These are phyloP conservation scores for Apteryx owenii DNA, from an alignment of 2,113 vertebrate species.

Conservation along the genomic window DNA sequence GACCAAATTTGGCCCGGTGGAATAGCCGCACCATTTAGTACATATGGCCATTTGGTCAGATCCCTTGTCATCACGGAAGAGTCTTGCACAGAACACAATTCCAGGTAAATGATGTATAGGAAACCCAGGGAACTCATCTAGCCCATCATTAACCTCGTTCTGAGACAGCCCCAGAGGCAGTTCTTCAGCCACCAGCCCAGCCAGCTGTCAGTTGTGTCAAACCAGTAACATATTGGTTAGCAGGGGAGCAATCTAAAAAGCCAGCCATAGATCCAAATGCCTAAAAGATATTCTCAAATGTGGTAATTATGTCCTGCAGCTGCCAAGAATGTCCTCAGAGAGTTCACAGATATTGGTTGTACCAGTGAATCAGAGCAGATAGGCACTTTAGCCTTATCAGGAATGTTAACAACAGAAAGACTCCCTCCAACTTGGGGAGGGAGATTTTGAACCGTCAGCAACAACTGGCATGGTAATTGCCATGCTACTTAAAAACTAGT, in stretches of 20 bases:
- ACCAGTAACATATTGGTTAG: conserved; percentile 76
- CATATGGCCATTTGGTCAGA: conserved; percentile 36
- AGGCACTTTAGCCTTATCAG: conserved; percentile 9
- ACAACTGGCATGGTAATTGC: background rate
- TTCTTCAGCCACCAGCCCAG: conserved; percentile 75
- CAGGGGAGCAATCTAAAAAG: conserved; percentile 78
- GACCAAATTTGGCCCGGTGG: conserved; percentile 45
- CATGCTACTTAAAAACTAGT: background rate
- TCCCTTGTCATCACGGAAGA: conserved; percentile 38
- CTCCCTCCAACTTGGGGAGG: conserved; percentile 47
- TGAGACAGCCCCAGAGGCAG: conserved; percentile 78
- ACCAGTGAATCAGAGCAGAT: conserved; percentile 67
- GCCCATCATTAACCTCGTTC: conserved; percentile 79
- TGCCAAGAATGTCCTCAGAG: conserved; percentile 76
- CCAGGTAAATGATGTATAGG: conserved; percentile 75
- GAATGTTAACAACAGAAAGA: conserved; percentile 20
- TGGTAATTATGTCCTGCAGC: conserved; percentile 81
- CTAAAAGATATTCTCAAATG: conserved; percentile 80
- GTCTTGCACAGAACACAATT: conserved; percentile 41
- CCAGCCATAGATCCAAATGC: conserved; percentile 78
- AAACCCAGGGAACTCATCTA: conserved; percentile 63
- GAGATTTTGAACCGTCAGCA: background rate
- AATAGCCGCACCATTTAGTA: conserved; percentile 71
- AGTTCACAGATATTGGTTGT: conserved; percentile 62
- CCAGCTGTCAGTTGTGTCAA: conserved; percentile 80